Percentiles rank a stretch among this genome's conserved stretches.
Evolutionary conservation across 2,113 vertebrate genomes (phyloP).

Genomic region (Leptobrachium ailaonicum): DNA sequence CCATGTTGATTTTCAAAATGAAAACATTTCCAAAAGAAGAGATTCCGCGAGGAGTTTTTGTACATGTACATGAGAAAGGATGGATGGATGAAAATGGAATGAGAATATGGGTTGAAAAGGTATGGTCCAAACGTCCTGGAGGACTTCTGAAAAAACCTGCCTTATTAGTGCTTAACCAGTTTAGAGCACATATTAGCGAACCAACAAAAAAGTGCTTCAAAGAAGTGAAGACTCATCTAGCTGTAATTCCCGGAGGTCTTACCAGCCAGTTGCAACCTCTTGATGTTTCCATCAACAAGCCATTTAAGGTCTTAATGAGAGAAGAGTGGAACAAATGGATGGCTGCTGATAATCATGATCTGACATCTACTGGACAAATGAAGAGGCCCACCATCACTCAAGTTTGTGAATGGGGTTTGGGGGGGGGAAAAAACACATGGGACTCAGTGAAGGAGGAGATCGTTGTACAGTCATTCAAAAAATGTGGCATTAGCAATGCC

Average conservation of each 20-base stretch:
- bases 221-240: neutral
- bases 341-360: no score
- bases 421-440: neutral
- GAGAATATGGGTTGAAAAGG: no score
- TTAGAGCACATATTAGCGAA: neutral
- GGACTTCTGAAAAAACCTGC: no score
- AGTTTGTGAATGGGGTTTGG: neutral
- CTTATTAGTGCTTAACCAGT: no score
- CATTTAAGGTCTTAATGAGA: no score
- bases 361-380: no score
- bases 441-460: neutral
- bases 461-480: no score
- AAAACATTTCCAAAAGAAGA: constrained; percentile 3
- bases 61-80: neutral
- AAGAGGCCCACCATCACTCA: no score
- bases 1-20: constrained; percentile 36
- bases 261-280: constrained; percentile 11
- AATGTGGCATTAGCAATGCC: no score
- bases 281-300: neutral
- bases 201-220: neutral
- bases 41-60: neutral
- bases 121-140: no score
- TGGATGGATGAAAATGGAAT: no score
- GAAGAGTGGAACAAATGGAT: no score
- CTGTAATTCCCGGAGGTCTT: constrained; percentile 7